Evolutionary conservation across 1,140 invertebrate species (phyloP).

Genomic region (Conopomorpha cramerella): DNA sequence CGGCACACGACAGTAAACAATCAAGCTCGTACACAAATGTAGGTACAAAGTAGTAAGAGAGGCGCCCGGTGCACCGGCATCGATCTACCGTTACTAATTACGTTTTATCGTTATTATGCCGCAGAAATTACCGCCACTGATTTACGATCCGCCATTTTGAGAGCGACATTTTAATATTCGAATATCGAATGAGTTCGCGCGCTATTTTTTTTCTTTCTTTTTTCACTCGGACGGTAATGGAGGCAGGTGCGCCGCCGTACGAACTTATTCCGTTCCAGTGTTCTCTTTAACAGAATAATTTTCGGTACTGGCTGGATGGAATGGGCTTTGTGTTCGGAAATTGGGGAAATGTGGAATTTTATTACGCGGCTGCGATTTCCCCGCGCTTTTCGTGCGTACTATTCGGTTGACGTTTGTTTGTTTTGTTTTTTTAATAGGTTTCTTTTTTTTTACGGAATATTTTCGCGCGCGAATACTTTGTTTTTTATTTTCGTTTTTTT

Average conservation of each 20-base stretch:
- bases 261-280: constrained; percentile 29
- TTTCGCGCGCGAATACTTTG: too few relatives aligned
- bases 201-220: constrained; percentile 21
- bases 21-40: neutral
- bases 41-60: too few relatives aligned
- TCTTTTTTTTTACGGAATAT: too few relatives aligned
- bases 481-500: too few relatives aligned
- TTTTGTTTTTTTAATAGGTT: too few relatives aligned
- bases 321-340: constrained; percentile 28
- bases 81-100: constrained; percentile 46
- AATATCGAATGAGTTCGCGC: constrained; percentile 22
- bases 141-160: constrained; percentile 46
- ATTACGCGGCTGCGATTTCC: constrained; percentile 6
- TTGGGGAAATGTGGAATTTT: constrained; percentile 23
- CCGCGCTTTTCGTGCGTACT: too few relatives aligned
- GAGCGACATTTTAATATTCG: constrained; percentile 37
- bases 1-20: constrained; percentile 17
- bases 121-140: constrained; percentile 46
- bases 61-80: too few relatives aligned
- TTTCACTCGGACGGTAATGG: constrained; percentile 33
- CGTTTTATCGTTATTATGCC: constrained; percentile 43
- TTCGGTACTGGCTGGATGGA: constrained; percentile 23
- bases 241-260: constrained; percentile 36
- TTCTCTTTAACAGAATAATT: constrained; percentile 31
- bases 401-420: too few relatives aligned